A percentile compares a stretch with the other conserved stretches of the same genome.
phyloP scores from a whole-genome alignment of 2,113 vertebrate species.

The Tricholaema leucomelas region DNA sequence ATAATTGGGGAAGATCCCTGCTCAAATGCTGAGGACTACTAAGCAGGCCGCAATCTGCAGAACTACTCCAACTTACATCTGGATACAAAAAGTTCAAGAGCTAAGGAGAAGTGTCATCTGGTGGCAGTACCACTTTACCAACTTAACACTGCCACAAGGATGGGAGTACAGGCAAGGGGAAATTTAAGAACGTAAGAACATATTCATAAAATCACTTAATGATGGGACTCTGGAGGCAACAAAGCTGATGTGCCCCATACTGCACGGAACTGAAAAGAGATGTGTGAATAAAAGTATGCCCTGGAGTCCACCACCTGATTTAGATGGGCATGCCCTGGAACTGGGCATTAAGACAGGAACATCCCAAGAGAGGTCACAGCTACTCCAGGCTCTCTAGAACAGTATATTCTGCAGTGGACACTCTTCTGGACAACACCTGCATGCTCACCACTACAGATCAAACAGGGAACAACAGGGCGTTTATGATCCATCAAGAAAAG shows the following conservation, averaged over 20 bases:
- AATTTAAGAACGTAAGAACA: not conserved
- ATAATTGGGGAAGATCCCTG: not conserved
- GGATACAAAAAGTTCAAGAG: not conserved
- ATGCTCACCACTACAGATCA: not conserved
- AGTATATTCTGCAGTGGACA: not conserved
- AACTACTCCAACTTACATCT: not conserved
- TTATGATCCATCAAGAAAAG: not conserved
- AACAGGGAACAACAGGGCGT: not conserved
- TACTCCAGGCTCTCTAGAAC: not conserved
- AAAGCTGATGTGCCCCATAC: not conserved
- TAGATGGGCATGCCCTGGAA: not conserved
- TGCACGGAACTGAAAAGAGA: not conserved
- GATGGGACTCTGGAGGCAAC: not conserved
- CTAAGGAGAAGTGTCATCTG: not conserved
- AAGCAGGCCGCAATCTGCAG: not conserved
- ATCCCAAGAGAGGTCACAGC: not conserved
- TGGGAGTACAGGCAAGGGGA: not conserved
- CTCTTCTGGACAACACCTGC: not conserved
- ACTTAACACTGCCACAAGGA: not conserved
- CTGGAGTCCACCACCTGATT: not conserved
- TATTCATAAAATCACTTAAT: not conserved
- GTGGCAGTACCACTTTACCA: not conserved
- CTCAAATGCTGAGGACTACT: not conserved
- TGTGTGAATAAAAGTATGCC: not conserved
- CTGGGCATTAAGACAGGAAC: not conserved